These are phyloP conservation scores for Girardinichthys multiradiatus DNA, from an alignment of 2,113 vertebrate species.

Conservation along the genomic window DNA sequence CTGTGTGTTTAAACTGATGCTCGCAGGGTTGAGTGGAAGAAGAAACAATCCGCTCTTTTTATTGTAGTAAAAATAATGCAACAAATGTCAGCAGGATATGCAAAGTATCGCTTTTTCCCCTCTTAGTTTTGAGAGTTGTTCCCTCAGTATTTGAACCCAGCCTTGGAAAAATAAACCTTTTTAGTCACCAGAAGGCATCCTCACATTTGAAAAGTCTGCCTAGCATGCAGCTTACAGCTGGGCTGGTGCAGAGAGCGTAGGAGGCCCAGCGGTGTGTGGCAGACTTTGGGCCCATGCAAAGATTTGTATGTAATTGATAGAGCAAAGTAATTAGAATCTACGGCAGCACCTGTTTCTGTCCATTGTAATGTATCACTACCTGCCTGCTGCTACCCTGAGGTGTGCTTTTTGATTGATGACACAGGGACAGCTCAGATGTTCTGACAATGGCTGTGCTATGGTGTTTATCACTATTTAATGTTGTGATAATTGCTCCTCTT, in stretches of 20 bases:
- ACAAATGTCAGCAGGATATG: slow-evolving; percentile 57
- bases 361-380: slow-evolving; percentile 70
- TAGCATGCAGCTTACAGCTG: slow-evolving; percentile 54
- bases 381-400: slow-evolving; percentile 68
- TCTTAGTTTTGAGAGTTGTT: slow-evolving; percentile 21
- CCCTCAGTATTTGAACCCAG: slow-evolving; percentile 32
- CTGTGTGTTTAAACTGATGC: slow-evolving; percentile 73
- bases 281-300: slow-evolving; percentile 70
- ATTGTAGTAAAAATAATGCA: slow-evolving; percentile 44
- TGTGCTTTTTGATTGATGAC: slow-evolving; percentile 68
- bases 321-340: slow-evolving; percentile 80
- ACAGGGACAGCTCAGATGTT: slow-evolving; percentile 72
- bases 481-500: slow-evolving; percentile 71
- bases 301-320: slow-evolving; percentile 80
- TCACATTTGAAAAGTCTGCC: slow-evolving; percentile 40
- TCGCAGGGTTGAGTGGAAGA: slow-evolving; percentile 55
- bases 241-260: slow-evolving; percentile 45
- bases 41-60: slow-evolving; percentile 46
- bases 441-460: slow-evolving; percentile 64
- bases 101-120: slow-evolving; percentile 8
- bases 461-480: slow-evolving; percentile 80
- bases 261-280: slow-evolving; percentile 59
- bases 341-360: slow-evolving; percentile 81
- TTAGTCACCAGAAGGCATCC: slow-evolving; percentile 53
- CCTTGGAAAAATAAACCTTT: slow-evolving; percentile 57